Evolutionary conservation across 2,113 vertebrate genomes (phyloP).

Genomic region (Lagopus muta): DNA sequence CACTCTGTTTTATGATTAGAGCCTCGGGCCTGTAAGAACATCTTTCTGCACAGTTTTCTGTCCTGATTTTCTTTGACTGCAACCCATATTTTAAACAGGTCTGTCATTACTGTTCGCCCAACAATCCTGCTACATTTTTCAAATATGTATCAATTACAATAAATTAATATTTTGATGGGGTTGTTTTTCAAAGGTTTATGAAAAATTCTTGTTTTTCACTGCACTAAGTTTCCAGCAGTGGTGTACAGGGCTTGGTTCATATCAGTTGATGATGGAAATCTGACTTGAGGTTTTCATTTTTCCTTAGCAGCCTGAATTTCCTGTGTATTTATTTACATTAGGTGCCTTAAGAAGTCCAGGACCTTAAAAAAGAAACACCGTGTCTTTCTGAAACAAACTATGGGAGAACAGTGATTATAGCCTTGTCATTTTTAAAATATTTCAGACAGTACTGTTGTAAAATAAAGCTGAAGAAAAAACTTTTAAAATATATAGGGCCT

Average conservation of each 20-base stretch:
- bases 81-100: constrained; percentile 72
- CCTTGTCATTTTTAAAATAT: constrained; percentile 32
- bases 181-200: constrained; percentile 69
- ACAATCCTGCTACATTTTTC: constrained; percentile 35
- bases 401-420: background rate
- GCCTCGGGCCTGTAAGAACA: constrained; percentile 72
- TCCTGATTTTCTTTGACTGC: constrained; percentile 71
- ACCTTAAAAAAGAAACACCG: background rate
- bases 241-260: constrained; percentile 27
- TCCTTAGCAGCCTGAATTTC: constrained; percentile 45
- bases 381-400: constrained; percentile 16
- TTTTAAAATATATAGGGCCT: constrained; percentile 13
- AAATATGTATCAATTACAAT: constrained; percentile 60
- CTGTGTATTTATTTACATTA: constrained; percentile 47
- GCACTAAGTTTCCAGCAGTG: constrained; percentile 41
- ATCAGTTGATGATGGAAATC: constrained; percentile 53
- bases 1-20: constrained; percentile 79
- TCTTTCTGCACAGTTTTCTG: constrained; percentile 64
- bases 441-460: constrained; percentile 12
- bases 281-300: constrained; percentile 57
- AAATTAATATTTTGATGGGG: constrained; percentile 71
- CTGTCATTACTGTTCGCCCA: constrained; percentile 41
- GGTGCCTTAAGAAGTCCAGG: constrained; percentile 31
- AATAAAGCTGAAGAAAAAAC: constrained; percentile 45
- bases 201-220: constrained; percentile 70